Conservation (phyloP, 2,797 vertebrate genomes). For the Sebastes steindachneri region DNA sequence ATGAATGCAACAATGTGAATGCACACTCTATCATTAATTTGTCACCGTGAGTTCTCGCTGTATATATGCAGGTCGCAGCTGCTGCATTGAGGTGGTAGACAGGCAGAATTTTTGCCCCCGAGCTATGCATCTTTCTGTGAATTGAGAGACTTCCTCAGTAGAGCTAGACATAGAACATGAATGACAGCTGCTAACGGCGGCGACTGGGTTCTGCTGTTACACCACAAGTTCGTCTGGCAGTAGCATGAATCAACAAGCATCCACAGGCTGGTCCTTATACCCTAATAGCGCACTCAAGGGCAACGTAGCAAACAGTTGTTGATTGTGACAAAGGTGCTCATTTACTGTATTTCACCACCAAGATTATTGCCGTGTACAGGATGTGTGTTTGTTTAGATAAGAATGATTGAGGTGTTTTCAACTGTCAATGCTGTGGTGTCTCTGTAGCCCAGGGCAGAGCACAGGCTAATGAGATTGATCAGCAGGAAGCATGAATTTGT, state of each 20-base stretch:
- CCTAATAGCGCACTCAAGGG: constrained; percentile 32
- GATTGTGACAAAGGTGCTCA: constrained; percentile 44
- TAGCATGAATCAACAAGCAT: constrained; percentile 28
- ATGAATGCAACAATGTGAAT: constrained; percentile 17
- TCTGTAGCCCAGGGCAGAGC: background rate
- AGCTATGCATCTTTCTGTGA: constrained; percentile 67
- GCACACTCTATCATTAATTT: constrained; percentile 31
- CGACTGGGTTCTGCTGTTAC: constrained; percentile 26
- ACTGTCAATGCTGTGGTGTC: constrained; percentile 15
- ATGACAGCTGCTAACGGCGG: constrained; percentile 75
- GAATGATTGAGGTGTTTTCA: constrained; percentile 44
- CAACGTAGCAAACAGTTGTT: constrained; percentile 27
- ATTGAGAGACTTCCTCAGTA: constrained; percentile 61
- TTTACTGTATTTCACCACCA: constrained; percentile 15
- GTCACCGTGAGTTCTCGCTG: constrained; percentile 33
- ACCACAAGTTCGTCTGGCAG: constrained; percentile 20
- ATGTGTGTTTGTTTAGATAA: constrained; percentile 46
- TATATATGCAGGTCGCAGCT: constrained; percentile 73
- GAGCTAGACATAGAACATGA: constrained; percentile 68
- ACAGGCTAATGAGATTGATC: constrained; percentile 38
- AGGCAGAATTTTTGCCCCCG: constrained; percentile 45
- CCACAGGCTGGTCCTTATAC: constrained; percentile 29
- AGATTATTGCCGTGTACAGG: constrained; percentile 14
- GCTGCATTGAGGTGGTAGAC: constrained; percentile 71
- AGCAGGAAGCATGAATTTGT: constrained; percentile 32